Conservation (phyloP, 2,113 vertebrate species). For the Cebidichthys violaceus region DNA sequence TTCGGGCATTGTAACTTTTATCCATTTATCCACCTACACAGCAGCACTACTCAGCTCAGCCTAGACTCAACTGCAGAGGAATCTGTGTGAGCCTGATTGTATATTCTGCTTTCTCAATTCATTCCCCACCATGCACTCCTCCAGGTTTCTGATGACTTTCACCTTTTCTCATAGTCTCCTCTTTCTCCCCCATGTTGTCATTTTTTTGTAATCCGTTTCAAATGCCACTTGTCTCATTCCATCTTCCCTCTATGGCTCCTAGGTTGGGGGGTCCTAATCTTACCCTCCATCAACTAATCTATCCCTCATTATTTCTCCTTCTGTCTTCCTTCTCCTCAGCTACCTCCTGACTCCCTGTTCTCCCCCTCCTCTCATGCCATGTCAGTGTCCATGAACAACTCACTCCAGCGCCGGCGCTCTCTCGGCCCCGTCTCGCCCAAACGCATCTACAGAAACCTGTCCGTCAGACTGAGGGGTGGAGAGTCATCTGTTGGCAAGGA, state of each 20-base stretch:
- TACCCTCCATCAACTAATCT: constrained; percentile 24
- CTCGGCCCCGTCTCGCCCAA: constrained; percentile 83
- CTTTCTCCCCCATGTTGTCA: background rate
- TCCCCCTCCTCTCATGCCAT: constrained; percentile 42
- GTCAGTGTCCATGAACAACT: constrained; percentile 75
- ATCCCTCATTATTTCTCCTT: background rate
- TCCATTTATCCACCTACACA: constrained; percentile 60
- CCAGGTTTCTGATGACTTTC: constrained; percentile 42
- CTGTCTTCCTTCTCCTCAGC: background rate
- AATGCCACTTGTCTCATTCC: constrained; percentile 17
- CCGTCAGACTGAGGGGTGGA: constrained; percentile 77
- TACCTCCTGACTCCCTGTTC: background rate
- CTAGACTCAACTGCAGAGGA: constrained; percentile 29
- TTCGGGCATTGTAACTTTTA: constrained; percentile 46
- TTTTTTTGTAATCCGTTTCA: background rate
- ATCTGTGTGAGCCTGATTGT: constrained; percentile 31
- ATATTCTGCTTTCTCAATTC: constrained; percentile 24
- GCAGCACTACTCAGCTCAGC: constrained; percentile 44
- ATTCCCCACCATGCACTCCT: background rate
- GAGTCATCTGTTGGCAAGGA: constrained; percentile 64
- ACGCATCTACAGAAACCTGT: constrained; percentile 84
- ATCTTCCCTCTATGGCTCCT: background rate
- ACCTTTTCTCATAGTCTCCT: constrained; percentile 13
- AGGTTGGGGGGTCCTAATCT: constrained; percentile 14
- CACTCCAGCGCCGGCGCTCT: constrained; percentile 78